phyloP scores from a whole-genome alignment of 2,888 invertebrate genomes.

The Phytoseiulus persimilis region DNA sequence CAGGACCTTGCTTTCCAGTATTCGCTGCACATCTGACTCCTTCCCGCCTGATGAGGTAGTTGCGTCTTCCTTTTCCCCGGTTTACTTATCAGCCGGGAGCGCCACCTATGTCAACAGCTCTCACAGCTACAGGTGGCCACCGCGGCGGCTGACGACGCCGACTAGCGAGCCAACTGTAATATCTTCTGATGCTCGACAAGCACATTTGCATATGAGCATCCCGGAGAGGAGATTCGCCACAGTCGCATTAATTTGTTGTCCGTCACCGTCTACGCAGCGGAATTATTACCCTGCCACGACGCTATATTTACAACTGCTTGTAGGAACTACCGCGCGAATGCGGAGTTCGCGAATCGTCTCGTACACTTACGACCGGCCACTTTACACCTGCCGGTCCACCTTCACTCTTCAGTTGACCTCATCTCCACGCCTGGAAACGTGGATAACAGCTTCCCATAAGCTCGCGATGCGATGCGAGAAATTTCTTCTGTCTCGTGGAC shows the following conservation, averaged over 20 bases:
- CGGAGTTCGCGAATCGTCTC: not conserved
- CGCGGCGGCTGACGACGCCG: not conserved
- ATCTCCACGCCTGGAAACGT: not conserved
- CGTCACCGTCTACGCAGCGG: not conserved
- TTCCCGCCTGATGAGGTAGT: not conserved
- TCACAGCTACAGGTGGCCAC: not conserved
- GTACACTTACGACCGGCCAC: not conserved
- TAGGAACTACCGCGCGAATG: not conserved
- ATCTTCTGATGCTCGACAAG: not conserved
- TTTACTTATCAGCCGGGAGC: not conserved
- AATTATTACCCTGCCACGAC: not conserved
- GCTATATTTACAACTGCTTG: not conserved
- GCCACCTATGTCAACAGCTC: not conserved
- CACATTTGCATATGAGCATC: not conserved
- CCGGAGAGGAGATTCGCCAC: not conserved
- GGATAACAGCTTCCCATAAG: too few relatives aligned
- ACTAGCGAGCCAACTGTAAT: not conserved
- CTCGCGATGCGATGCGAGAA: too few relatives aligned
- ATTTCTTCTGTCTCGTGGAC: too few relatives aligned
- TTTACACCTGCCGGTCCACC: not conserved
- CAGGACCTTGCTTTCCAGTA: not conserved
- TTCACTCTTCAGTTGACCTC: not conserved
- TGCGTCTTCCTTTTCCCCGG: not conserved
- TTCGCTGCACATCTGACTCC: not conserved
- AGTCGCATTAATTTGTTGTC: not conserved